Conservation (phyloP, 2,113 vertebrate species). For the Forbesichthys papilliferus region DNA sequence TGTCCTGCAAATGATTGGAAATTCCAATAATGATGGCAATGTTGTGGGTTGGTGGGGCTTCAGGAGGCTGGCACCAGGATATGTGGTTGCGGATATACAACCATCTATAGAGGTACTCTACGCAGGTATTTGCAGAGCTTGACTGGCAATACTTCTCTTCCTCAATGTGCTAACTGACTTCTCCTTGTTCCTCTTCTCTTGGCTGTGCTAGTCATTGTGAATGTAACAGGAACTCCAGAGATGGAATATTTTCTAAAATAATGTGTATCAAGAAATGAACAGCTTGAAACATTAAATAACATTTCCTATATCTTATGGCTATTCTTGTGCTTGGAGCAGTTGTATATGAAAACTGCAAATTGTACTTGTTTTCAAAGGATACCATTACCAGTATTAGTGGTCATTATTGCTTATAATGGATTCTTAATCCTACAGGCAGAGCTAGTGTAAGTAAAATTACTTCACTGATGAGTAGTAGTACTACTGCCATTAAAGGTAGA, state of each 20-base stretch:
- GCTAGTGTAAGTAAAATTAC: too few species aligned
- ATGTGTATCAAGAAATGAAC: slow-evolving; percentile 32
- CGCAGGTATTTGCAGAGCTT: slow-evolving; percentile 22
- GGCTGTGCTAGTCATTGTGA: slow-evolving; percentile 49
- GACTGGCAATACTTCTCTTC: slow-evolving; percentile 5
- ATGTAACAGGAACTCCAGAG: slow-evolving; percentile 43
- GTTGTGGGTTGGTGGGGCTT: background rate
- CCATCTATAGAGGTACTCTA: slow-evolving; percentile 1
- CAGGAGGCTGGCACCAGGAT: background rate
- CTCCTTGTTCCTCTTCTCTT: slow-evolving; percentile 41
- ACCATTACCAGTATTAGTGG: too few species aligned
- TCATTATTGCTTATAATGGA: too few species aligned
- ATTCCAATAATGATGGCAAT: background rate
- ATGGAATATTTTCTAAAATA: slow-evolving; percentile 28
- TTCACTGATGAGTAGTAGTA: too few species aligned
- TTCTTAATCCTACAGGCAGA: too few species aligned
- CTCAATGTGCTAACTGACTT: slow-evolving; percentile 39
- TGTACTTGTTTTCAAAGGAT: too few species aligned
- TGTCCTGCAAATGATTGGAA: background rate
- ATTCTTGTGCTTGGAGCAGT: slow-evolving; percentile 11
- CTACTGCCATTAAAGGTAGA: too few species aligned
- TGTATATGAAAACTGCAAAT: background rate
- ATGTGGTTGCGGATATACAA: background rate
- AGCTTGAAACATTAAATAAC: too few species aligned
- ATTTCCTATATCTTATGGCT: slow-evolving; percentile 4